Base-by-base conservation (phyloP, 2,113 vertebrate species). In the Chiloscyllium plagiosum region DNA sequence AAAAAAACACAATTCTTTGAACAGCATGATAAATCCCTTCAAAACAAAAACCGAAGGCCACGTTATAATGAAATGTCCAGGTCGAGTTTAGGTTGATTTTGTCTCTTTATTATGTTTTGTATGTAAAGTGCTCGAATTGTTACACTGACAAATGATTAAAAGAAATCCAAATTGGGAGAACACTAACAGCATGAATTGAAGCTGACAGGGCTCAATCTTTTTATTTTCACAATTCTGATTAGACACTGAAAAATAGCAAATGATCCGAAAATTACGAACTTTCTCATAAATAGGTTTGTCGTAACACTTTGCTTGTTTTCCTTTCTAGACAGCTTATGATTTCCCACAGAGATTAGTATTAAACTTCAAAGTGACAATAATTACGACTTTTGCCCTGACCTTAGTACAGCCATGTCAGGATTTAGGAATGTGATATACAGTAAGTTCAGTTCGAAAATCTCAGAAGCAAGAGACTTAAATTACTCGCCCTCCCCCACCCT, bases 261-360 rank as follows among this genome's bases (percentile, higher is more conserved):
- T 61, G 42, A 33, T 26, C n/a, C 7, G 1, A 22, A 66, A n/a
- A 93, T 93, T 66, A 66, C 89, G 20, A 93, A 68, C 33, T 66
- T 93, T 26, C 26, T 65, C 61, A 61, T 29, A 15, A 29, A 89
- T 89, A 26, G 26, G n/a, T 37, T 93, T 37, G 22, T 76, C 33
- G 50, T 90, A 52, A 90, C 52, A 90, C 87, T 29, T 87, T 87
- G 20, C 19, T 87, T 76, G 72, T 66, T 66, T 92, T 66, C 33
- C 37, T 47, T 52, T 95, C 10, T 50, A 19, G 7, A 94, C 42
- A 68, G n/a, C 6, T 68, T 94, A 89, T 42, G 80, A 83, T 90
- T 90, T 90, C 87, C 87, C 87, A 90, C 87, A 83, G 80, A 83
- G 80, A 19, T 92, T 89, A 89, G 85, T 89, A 29, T 92, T 92